phyloP scores from a whole-genome alignment of 2,888 invertebrate genomes.

The Cataglyphis albicans region DNA sequence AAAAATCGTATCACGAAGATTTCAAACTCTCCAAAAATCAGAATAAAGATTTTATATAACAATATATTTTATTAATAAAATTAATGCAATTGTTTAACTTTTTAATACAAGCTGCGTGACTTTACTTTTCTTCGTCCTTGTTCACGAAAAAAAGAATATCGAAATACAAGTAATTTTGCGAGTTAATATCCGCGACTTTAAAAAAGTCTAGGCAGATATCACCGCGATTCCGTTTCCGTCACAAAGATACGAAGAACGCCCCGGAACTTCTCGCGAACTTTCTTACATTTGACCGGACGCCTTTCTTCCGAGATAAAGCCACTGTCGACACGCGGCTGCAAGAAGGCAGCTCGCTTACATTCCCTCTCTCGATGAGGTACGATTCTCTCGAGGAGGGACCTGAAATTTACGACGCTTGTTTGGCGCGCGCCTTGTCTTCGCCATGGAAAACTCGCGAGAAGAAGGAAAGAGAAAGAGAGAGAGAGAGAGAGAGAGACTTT shows the following conservation, averaged over 20 bases:
- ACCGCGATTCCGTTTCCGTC: slow-evolving; percentile 41
- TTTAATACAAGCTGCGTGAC: slow-evolving; percentile 16
- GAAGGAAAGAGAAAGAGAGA: neutral
- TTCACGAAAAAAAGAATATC: neutral
- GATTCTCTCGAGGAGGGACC: slow-evolving; percentile 45
- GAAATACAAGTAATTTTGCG: slow-evolving; percentile 20
- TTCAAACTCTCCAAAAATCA: neutral
- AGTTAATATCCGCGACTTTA: slow-evolving; percentile 19
- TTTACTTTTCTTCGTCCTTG: neutral
- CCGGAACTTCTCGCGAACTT: slow-evolving; percentile 48
- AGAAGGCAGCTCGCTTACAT: slow-evolving; percentile 30
- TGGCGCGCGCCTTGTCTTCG: slow-evolving; percentile 41
- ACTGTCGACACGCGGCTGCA: slow-evolving; percentile 50
- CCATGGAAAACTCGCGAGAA: slow-evolving; percentile 15
- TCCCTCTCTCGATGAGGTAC: slow-evolving; percentile 55
- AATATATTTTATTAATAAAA: neutral
- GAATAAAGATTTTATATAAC: neutral
- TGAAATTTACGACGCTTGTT: slow-evolving; percentile 56
- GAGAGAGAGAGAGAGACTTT: slow-evolving; percentile 22
- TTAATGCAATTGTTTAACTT: neutral
- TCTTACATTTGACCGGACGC: slow-evolving; percentile 51
- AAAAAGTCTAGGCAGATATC: slow-evolving; percentile 35
- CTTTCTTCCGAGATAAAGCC: slow-evolving; percentile 54
- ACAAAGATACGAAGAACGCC: neutral
- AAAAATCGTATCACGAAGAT: neutral